Evolutionary conservation across 2,888 invertebrate genomes (phyloP), one percentile per base, ranked within the genome.

Genomic region (Drosophila atripex): DNA sequence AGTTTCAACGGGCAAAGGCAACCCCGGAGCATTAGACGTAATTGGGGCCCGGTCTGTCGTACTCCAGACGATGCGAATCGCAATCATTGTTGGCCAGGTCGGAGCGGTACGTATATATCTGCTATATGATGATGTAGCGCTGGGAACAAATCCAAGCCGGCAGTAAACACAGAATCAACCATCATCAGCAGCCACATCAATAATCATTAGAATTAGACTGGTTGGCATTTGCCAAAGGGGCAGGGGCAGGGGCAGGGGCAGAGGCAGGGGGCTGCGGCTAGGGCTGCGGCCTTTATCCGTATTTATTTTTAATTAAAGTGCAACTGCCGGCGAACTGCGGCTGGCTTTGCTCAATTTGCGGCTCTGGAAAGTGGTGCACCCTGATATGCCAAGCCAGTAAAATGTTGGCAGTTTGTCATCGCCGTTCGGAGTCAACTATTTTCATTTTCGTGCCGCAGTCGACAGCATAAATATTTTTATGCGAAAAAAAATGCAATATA

Each of bases 311-410:
- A 86, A 84, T 84, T 88, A 68, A 84, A 76, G 74, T 74, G 76
- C 71, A 75, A 65, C 63, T 66, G 76, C 46, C 82, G 71, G 64
- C 77, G 43, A 79, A 50, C 49, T 78, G 80, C 88, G 88, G 84
- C 82, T 50, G 55, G 71, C 88, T 88, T 88, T 84, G 71, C 75
- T 86, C 84, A 84, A 84, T 84, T 84, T 73, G 74, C 60, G 53
- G 35, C 47, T 63, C 56, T 65, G 58, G 35, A 59, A 66, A 64
- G 53, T 46, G 50, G 49, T 45, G 30, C 60, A 38, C 35, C 47
- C 47, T 39, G 49, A 28, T 18, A 28, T 18, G 35, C 21, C 18
- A 6, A 9, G 28, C 47, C 65, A 39, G 45, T n/a, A 55, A 65
- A 45, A 54, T 35, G 41, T 30, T 25, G 38, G 25, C 56, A 57